Percentiles rank a stretch among this genome's conserved stretches.
Conservation (phyloP, 1,140 invertebrate species). For the Drosophila ercepeae region DNA sequence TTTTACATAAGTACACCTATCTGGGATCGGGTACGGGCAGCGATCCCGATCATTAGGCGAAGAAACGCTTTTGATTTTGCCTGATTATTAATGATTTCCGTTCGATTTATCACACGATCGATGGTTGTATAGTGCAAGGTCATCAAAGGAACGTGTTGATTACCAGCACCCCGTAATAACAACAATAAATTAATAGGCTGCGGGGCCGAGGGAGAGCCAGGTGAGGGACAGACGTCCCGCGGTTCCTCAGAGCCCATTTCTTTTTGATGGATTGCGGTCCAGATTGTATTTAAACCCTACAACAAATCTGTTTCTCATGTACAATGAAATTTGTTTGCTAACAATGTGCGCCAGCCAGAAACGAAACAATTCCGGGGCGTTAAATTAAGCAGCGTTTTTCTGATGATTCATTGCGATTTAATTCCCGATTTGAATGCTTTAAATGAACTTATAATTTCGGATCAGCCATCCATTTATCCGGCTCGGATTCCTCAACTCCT, state of each 20-base stretch:
- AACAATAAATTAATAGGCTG: constrained; percentile 76
- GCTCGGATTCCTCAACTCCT: constrained; percentile 34
- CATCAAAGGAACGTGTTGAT: constrained; percentile 79
- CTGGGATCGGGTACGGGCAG: constrained; percentile 4
- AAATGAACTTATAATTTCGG: constrained; percentile 49
- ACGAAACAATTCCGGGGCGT: constrained; percentile 56
- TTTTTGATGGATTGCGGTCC: constrained; percentile 65
- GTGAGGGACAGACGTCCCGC: constrained; percentile 56
- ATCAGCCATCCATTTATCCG: constrained; percentile 36
- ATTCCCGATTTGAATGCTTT: constrained; percentile 71
- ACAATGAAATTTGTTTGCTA: constrained; percentile 60
- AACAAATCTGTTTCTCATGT: constrained; percentile 68
- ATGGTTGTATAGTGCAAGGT: constrained; percentile 76
- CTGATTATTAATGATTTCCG: constrained; percentile 80
- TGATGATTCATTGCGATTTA: constrained; percentile 71
- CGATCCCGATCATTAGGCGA: constrained; percentile 70
- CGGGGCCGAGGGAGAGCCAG: constrained; percentile 20
- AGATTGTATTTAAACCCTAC: neutral
- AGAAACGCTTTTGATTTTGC: constrained; percentile 63
- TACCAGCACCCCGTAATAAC: constrained; percentile 76
- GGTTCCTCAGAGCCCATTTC: constrained; percentile 45
- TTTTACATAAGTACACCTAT: constrained; percentile 43
- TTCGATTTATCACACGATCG: constrained; percentile 77
- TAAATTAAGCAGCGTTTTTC: constrained; percentile 55
- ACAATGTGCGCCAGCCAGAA: constrained; percentile 31